A percentile compares a stretch with the other conserved stretches of the same genome.
Evolutionary conservation across 2,888 invertebrate genomes (phyloP).

Genomic region (Eulithis testata): DNA sequence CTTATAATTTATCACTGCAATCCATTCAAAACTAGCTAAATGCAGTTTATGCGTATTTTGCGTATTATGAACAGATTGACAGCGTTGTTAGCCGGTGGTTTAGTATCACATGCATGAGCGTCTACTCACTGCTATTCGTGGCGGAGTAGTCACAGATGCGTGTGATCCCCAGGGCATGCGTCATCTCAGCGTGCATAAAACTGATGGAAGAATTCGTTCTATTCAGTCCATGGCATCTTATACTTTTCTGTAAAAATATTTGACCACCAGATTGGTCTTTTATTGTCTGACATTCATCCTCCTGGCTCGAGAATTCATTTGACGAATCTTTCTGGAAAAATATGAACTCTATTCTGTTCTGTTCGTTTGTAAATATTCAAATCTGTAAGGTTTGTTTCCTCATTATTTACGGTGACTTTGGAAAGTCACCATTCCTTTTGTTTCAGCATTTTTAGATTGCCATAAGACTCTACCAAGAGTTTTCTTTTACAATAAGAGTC

Average conservation of each 20-base stretch:
- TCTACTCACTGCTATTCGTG: conserved; percentile 44
- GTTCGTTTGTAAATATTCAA: neutral
- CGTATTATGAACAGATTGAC: conserved; percentile 61
- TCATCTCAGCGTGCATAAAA: conserved; percentile 45
- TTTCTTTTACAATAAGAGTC: neutral
- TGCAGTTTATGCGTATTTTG: conserved; percentile 40
- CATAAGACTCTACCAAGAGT: neutral
- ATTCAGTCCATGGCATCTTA: neutral
- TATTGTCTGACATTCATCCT: conserved; percentile 4
- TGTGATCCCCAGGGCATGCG: conserved; percentile 53
- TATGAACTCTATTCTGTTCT: neutral
- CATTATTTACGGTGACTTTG: neutral
- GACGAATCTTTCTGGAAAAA: neutral
- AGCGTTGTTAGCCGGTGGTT: conserved; percentile 57
- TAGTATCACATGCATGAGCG: conserved; percentile 57
- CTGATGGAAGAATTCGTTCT: conserved; percentile 35
- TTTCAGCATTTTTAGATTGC: neutral
- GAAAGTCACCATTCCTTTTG: no score
- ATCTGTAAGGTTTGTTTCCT: neutral
- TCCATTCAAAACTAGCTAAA: conserved; percentile 57
- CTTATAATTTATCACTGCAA: conserved; percentile 65
- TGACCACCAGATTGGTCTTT: conserved; percentile 1
- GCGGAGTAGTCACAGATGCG: conserved; percentile 48
- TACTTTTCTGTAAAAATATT: conserved; percentile 1
- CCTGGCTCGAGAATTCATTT: neutral